Base-by-base conservation (phyloP, 2,888 invertebrate species). In the Spodoptera picta region DNA sequence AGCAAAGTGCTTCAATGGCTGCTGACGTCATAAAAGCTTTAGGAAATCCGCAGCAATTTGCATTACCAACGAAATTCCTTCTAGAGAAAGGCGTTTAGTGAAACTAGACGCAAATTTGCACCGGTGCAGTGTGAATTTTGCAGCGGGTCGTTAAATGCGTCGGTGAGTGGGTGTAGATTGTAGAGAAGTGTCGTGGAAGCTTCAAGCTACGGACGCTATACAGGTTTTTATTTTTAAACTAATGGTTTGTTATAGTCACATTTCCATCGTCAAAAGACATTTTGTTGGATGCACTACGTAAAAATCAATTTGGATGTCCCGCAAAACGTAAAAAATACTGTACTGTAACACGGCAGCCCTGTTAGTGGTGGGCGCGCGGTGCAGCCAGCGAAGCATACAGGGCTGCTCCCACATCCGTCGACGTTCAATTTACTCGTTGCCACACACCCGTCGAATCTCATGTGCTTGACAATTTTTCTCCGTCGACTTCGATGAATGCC, bases 361-460 rank as follows among this genome's bases (percentile, higher is more conserved):
- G 70, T 74, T 72, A 75, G 60, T 44, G 24, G 49, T 53, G 56
- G 70, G 60, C 68, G 66, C 58, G 69, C 67, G 55, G 52, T 51
- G 61, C 44, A 65, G 54, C 73, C 81, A 83, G 78, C 61, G 75
- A 77, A 75, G 77, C 81, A 80, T 76, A 60, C 75, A 78, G 73
- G 63, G 68, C 58, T 65, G 69, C 68, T 63, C 73, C 73, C 70
- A 69, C 74, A 77, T 67, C 65, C 73, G 72, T 67, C 80, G 79
- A 74, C 79, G 82, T 87, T 82, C 85, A 83, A 87, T 87, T 87
- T 84, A 81, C 71, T 73, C 71, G 70, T 79, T 61, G 76, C 75
- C 73, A 50, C 71, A 71, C 70, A 57, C 70, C 56, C 66, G 64
- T 73, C 75, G 64, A 71, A 72, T 66, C 66, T 66, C 69, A 68